Conservation (phyloP, 2,797 vertebrate species). For the Otus scops region DNA sequence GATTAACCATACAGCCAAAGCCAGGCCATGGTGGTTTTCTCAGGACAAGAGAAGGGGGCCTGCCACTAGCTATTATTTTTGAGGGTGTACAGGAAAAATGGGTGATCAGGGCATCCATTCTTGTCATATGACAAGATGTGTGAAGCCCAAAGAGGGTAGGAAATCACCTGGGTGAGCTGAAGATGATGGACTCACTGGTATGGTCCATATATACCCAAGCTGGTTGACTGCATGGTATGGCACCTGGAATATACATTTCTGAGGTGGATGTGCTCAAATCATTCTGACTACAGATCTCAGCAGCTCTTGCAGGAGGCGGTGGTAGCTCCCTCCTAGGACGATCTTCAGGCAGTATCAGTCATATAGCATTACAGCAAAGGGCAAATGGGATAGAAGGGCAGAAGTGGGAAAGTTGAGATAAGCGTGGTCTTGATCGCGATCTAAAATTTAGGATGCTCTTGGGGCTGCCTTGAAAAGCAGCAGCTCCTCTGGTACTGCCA, state of each 20-base stretch:
- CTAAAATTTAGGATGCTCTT: not conserved
- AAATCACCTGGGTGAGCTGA: not conserved
- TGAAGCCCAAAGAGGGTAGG: not conserved
- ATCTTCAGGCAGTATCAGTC: not conserved
- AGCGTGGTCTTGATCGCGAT: not conserved
- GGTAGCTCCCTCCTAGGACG: not conserved
- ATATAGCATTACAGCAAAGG: not conserved
- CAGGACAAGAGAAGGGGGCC: not conserved
- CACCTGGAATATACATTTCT: not conserved
- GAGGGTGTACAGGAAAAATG: not conserved
- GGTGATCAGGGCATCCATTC: not conserved
- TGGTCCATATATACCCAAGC: rapidly evolving
- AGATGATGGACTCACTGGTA: not conserved
- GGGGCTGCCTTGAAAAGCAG: not conserved
- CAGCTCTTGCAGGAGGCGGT: not conserved
- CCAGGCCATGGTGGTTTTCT: not conserved
- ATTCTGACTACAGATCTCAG: rapidly evolving
- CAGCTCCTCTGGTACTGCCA: not conserved
- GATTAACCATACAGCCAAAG: not conserved
- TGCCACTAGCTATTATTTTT: not conserved
- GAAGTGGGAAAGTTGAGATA: not conserved
- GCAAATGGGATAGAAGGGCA: not conserved
- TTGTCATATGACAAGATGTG: not conserved
- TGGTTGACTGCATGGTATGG: too few relatives aligned
- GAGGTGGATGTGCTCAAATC: not conserved